A percentile compares a stretch with the other conserved stretches of the same genome.
Conservation (phyloP, 2,888 invertebrate species). For the Clanis bilineata region DNA sequence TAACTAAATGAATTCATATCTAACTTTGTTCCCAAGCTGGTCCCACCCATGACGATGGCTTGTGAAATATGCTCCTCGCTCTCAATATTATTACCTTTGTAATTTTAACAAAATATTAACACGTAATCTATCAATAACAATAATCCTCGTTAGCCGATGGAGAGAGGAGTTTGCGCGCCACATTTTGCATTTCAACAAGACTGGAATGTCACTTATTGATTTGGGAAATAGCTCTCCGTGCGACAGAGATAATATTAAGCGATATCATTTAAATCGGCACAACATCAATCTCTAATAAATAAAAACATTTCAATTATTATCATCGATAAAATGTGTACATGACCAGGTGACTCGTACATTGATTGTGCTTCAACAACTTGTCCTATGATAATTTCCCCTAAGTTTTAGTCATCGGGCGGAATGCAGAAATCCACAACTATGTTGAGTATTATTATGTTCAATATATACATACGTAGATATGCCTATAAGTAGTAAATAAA, state of each 20-base stretch:
- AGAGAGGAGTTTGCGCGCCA: conserved; percentile 47
- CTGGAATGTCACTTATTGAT: conserved; percentile 79
- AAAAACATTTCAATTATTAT: conserved; percentile 23
- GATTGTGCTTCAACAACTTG: conserved; percentile 60
- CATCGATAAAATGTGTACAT: conserved; percentile 51
- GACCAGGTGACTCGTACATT: conserved; percentile 53
- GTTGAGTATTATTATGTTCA: conserved; percentile 79
- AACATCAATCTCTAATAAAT: conserved; percentile 46
- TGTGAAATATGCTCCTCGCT: conserved; percentile 62
- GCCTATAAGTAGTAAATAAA: conserved; percentile 70
- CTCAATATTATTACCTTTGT: conserved; percentile 31
- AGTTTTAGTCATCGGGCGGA: conserved; percentile 82
- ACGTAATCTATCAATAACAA: conserved; percentile 27
- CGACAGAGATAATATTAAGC: conserved; percentile 47
- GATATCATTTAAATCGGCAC: conserved; percentile 52
- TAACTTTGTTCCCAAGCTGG: conserved; percentile 82
- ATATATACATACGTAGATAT: conserved; percentile 79
- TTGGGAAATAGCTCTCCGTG: conserved; percentile 67
- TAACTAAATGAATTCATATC: conserved; percentile 75
- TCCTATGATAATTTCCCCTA: conserved; percentile 71
- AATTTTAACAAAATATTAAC: conserved; percentile 29
- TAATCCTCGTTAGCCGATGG: conserved; percentile 16
- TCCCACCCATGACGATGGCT: conserved; percentile 82
- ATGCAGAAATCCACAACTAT: conserved; percentile 83
- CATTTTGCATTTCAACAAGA: conserved; percentile 75